These are phyloP conservation scores for Hoplodrina ambigua DNA, from an alignment of 2,888 invertebrate species.

Conservation along the genomic window DNA sequence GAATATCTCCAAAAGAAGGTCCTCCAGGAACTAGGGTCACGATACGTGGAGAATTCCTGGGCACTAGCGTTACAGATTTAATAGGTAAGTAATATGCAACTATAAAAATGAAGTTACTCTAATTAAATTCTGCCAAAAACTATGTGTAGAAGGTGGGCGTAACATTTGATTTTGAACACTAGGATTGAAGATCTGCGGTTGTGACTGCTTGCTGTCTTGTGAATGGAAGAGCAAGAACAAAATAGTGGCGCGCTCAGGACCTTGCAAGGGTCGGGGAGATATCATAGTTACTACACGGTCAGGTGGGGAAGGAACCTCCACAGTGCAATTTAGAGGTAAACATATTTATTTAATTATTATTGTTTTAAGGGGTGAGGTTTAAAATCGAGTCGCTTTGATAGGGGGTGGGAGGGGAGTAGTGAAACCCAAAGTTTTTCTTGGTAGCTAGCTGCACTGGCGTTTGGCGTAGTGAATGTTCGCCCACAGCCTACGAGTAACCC, in stretches of 20 bases:
- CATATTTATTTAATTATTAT: neutral
- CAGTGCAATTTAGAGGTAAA: constrained; percentile 95
- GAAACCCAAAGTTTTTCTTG: too few relatives aligned
- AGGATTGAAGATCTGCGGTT: constrained; percentile 98
- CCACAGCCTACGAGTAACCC: too few relatives aligned
- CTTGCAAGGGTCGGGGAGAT: constrained; percentile 97
- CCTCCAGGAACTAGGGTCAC: constrained; percentile 98
- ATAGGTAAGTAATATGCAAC: constrained; percentile 90
- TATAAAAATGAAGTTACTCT: neutral
- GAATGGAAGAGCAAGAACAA: constrained; percentile 99
- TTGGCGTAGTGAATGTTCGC: too few relatives aligned
- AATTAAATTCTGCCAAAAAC: neutral
- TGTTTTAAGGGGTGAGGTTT: too few relatives aligned
- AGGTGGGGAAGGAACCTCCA: constrained; percentile 96
- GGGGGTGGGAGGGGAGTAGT: too few relatives aligned
- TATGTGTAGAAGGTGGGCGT: constrained; percentile 49
- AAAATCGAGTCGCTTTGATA: too few relatives aligned
- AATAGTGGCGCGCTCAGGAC: constrained; percentile 98
- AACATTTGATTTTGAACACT: constrained; percentile 5
- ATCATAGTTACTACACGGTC: constrained; percentile 96
- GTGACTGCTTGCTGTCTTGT: constrained; percentile 98
- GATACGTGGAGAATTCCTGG: constrained; percentile 98
- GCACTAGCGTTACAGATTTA: constrained; percentile 95
- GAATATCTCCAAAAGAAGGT: constrained; percentile 99
- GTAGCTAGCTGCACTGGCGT: too few relatives aligned